Evolutionary conservation across 2,113 vertebrate genomes (phyloP).

Genomic region (Salminus brasiliensis): DNA sequence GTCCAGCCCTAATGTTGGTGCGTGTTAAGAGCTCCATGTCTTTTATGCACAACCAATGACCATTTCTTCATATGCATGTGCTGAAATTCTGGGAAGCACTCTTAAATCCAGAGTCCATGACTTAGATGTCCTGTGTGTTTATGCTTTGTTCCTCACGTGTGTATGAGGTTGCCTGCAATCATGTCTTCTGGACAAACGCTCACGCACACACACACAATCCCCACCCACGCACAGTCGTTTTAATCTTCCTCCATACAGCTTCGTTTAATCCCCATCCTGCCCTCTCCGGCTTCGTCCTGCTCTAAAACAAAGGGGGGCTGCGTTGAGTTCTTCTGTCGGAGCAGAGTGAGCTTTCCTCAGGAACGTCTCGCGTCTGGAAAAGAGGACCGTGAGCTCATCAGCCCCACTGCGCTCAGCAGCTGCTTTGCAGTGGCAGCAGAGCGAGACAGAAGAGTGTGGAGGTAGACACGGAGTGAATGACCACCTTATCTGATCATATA

Average conservation of each 20-base stretch:
- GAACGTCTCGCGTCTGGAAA: constrained; percentile 58
- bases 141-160: background rate
- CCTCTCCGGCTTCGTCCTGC: constrained; percentile 42
- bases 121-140: background rate
- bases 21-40: no score
- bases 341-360: constrained; percentile 36
- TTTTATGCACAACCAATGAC: no score
- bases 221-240: constrained; percentile 35
- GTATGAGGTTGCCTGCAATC: background rate
- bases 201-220: background rate
- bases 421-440: constrained; percentile 26
- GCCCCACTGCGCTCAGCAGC: constrained; percentile 35
- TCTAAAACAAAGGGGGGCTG: constrained; percentile 52
- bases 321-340: background rate
- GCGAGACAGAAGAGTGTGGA: background rate
- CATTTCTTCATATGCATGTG: no score
- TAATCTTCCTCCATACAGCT: constrained; percentile 57
- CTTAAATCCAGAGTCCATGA: background rate
- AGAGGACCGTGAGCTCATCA: constrained; percentile 55
- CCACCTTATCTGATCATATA: constrained; percentile 35
- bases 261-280: constrained; percentile 61
- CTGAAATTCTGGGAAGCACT: background rate
- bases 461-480: constrained; percentile 35
- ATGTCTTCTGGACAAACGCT: background rate
- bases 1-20: no score